Evolutionary conservation across 2,888 invertebrate species (phyloP).

Genomic region (Mystacides longicornis): DNA sequence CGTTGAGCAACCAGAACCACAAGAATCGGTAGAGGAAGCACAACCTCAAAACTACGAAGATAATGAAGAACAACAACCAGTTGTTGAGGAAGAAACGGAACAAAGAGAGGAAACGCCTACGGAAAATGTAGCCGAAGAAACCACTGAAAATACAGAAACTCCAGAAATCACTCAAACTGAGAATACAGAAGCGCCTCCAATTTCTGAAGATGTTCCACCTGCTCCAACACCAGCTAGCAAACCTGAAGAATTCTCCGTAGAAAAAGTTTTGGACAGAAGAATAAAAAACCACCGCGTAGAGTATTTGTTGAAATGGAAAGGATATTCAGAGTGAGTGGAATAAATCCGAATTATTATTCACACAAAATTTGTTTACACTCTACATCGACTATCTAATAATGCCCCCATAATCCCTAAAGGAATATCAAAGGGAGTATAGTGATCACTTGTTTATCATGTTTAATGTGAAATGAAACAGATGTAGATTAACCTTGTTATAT

Average conservation of each 20-base stretch:
- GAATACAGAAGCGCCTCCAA: neutral
- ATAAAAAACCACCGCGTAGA: conserved; percentile 62
- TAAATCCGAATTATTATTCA: too few species aligned
- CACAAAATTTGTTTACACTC: too few species aligned
- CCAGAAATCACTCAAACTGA: too few species aligned
- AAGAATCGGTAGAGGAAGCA: neutral
- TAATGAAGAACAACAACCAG: neutral
- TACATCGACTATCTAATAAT: too few species aligned
- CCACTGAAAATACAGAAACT: neutral
- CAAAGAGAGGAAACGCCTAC: neutral
- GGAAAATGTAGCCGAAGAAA: conserved; percentile 5
- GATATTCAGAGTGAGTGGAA: conserved; percentile 56
- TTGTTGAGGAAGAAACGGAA: conserved; percentile 1
- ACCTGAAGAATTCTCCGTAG: conserved; percentile 66
- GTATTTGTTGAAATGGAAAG: conserved; percentile 60
- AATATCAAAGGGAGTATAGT: too few species aligned
- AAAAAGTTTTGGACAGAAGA: conserved; percentile 64
- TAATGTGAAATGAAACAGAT: too few species aligned
- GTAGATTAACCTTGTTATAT: too few species aligned
- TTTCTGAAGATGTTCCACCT: conserved; percentile 3
- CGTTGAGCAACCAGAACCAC: neutral
- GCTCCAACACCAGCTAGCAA: conserved; percentile 26
- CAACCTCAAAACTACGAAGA: neutral
- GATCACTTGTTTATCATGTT: too few species aligned
- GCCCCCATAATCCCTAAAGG: too few species aligned